Base-by-base conservation (phyloP, 2,797 vertebrate species). In the Pseudomugil tenellus region DNA sequence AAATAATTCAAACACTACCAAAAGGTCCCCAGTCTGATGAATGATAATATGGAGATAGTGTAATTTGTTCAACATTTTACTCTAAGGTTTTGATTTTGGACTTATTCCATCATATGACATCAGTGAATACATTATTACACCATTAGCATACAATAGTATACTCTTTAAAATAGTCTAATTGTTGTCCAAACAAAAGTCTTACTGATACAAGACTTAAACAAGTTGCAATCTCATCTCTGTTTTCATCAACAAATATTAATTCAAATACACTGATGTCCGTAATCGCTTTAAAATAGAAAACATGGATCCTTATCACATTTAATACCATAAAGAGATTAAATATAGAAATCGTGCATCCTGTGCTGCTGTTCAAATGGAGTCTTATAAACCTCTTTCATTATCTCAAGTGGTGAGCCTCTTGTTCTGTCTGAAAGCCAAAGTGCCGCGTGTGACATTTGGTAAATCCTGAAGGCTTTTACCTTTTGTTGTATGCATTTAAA, bases 401-500 rank as follows among this genome's bases (percentile, higher is more conserved):
- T 78, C 80, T 88, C 70, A 67, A 81, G 67, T 48, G 68, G 59
- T 65, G 77, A 84, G 72, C 71, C 63, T 72, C 80, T 84, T 69
- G 73, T 80, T 86, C 63, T 58, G 58, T 62, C 58, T 31, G 58
- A 78, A 65, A 77, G 64, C 74, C 28, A 32, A 76, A 61, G 58
- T 65, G 55, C 71, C 72, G 54, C 56, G 61, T 72, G 84, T 88
- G 84, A 89, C 87, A 86, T 84, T 90, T 78, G 80, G 70, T 70
- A 66, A 86, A 85, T 81, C 78, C 79, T 78, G 69, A 73, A 84
- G 79, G 82, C 67, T 74, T 78, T 64, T 76, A 35, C 63, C 76
- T 77, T 81, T 83, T 75, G 79, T 84, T 85, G 82, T 83, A 73
- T 85, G 87, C 77, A 84, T 88, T 91, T 86, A 90, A 87, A 91